Conservation (phyloP, 2,797 vertebrate species). For the Tokudaia tokunoshimensis region DNA sequence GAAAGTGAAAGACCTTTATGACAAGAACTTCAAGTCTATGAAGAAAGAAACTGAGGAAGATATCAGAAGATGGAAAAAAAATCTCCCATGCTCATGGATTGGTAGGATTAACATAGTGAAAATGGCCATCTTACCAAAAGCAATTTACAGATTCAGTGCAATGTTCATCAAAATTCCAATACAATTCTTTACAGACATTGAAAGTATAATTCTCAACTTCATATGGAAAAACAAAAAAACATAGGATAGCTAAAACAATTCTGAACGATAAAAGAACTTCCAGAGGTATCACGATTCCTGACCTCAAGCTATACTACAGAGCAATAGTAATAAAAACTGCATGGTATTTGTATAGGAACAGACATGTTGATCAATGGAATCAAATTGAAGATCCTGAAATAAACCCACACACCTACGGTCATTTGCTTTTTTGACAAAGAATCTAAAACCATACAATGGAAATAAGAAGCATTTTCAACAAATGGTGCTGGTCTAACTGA, state of each 20-base stretch:
- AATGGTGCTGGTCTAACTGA: not conserved
- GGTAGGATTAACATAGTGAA: not conserved
- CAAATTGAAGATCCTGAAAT: not conserved
- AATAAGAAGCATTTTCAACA: not conserved
- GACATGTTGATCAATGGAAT: not conserved
- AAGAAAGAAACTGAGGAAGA: not conserved
- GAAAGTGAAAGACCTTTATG: not conserved
- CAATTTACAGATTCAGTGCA: not conserved
- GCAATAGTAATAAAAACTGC: not conserved
- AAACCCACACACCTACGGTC: not conserved
- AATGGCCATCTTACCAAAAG: not conserved
- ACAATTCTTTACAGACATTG: not conserved
- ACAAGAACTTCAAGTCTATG: not conserved
- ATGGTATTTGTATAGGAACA: not conserved
- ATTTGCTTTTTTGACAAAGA: not conserved
- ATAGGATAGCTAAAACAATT: not conserved
- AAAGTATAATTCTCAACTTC: not conserved
- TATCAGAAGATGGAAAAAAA: not conserved
- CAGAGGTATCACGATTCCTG: not conserved
- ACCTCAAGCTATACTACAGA: not conserved
- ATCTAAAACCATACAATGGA: not conserved
- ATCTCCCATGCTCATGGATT: not conserved
- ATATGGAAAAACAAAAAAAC: not conserved
- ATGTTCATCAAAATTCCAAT: not conserved
- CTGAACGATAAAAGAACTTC: not conserved